A percentile compares a stretch with the other conserved stretches of the same genome.
phyloP scores from a whole-genome alignment of 2,113 vertebrate species.

The Syngnathus floridae region DNA sequence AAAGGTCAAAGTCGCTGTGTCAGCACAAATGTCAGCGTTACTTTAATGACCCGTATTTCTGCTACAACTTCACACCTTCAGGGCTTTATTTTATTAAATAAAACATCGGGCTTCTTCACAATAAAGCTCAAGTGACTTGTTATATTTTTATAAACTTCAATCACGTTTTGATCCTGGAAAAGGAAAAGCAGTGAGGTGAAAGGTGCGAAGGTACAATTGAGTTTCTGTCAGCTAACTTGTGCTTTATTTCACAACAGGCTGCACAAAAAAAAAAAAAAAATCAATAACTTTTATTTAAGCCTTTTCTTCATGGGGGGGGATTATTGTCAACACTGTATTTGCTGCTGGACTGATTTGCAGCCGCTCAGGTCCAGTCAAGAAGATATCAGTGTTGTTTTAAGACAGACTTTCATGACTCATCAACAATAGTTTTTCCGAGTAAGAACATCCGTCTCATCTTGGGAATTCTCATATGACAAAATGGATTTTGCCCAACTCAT shows the following conservation, averaged over 20 bases:
- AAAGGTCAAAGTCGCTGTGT: conserved; percentile 39
- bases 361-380: conserved; percentile 8
- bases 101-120: conserved; percentile 17
- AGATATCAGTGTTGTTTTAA: conserved; percentile 8
- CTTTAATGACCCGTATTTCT: conserved; percentile 2
- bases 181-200: conserved; percentile 29
- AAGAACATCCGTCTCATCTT: conserved; percentile 13
- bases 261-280: conserved; percentile 29
- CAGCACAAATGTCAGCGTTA: conserved; percentile 33
- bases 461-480: conserved; percentile 9
- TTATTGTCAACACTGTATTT: neutral
- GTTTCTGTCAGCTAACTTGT: conserved; percentile 36
- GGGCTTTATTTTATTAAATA: conserved; percentile 17
- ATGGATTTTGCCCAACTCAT: neutral
- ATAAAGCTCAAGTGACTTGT: conserved; percentile 1
- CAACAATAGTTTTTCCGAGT: conserved; percentile 1
- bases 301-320: neutral
- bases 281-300: conserved; percentile 17
- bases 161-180: conserved; percentile 27
- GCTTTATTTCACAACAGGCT: conserved; percentile 13
- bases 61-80: neutral
- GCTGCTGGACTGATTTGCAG: conserved; percentile 22
- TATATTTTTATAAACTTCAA: neutral
- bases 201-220: conserved; percentile 33
- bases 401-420: neutral